Conservation (phyloP, 1,140 invertebrate genomes). For the Schlechtendalia chinensis region DNA sequence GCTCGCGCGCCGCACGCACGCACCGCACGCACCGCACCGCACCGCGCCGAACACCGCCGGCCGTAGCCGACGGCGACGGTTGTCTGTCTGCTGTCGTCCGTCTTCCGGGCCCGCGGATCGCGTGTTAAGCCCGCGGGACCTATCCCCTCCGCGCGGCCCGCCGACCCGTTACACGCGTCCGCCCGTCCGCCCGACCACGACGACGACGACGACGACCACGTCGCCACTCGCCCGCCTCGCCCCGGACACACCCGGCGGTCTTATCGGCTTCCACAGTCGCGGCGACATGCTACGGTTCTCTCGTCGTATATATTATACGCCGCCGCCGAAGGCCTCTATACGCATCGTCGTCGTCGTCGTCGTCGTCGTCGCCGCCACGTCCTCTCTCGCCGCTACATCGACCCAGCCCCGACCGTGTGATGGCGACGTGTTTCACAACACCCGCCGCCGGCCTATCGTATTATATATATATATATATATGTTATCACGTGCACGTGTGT, state of each 20-base stretch:
- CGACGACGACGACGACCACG: neutral
- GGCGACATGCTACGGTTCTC: slow-evolving; percentile 33
- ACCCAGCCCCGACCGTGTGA: slow-evolving; percentile 49
- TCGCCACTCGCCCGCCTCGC: slow-evolving; percentile 17
- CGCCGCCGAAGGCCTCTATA: slow-evolving; percentile 19
- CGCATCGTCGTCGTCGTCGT: slow-evolving; percentile 19
- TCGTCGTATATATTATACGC: neutral
- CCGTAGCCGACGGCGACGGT: slow-evolving; percentile 25
- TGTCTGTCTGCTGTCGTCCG: slow-evolving; percentile 48
- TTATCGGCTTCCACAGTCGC: slow-evolving; percentile 44
- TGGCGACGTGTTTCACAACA: slow-evolving; percentile 42
- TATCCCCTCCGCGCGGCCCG: neutral
- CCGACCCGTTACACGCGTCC: neutral
- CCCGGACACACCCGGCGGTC: slow-evolving; percentile 45
- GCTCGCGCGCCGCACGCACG: neutral
- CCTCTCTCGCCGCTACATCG: slow-evolving; percentile 28
- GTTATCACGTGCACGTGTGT: neutral
- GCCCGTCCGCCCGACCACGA: neutral
- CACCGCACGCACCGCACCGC: neutral
- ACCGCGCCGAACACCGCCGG: neutral
- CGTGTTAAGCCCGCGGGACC: slow-evolving; percentile 47
- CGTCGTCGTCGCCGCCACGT: neutral
- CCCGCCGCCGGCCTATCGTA: slow-evolving; percentile 29
- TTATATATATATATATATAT: neutral
- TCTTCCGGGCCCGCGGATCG: slow-evolving; percentile 48